A percentile compares a stretch with the other conserved stretches of the same genome.
Conservation (phyloP, 1,140 invertebrate genomes). For the Halictus rubicundus region DNA sequence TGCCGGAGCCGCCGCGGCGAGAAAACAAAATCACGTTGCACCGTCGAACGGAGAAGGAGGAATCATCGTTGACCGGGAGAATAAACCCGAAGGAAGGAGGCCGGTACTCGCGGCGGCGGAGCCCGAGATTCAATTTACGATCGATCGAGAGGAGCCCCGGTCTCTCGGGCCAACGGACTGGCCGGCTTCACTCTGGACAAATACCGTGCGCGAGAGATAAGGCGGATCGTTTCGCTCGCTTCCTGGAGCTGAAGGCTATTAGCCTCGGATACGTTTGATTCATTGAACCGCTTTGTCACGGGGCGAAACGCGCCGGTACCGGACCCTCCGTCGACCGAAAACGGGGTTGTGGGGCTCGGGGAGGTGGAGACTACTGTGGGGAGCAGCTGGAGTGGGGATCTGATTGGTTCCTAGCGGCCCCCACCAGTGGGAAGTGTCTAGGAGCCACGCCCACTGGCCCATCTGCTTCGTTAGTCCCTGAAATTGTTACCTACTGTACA, state of each 20-base stretch:
- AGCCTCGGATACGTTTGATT: conserved; percentile 52
- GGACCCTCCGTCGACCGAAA: too few relatives aligned
- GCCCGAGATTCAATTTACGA: conserved; percentile 64
- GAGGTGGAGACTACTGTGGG: too few relatives aligned
- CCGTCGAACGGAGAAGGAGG: conserved; percentile 35
- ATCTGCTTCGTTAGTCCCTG: too few relatives aligned
- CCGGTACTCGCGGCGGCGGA: conserved; percentile 50
- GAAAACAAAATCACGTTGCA: conserved; percentile 53
- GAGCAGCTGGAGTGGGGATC: too few relatives aligned
- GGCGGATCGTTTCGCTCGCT: conserved; percentile 57
- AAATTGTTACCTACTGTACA: too few relatives aligned
- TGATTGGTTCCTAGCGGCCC: too few relatives aligned
- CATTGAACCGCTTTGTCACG: conserved; percentile 56
- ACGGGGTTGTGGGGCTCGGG: too few relatives aligned
- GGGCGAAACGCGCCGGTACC: neutral
- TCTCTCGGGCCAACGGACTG: conserved; percentile 3
- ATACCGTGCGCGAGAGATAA: conserved; percentile 63
- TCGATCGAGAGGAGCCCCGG: conserved; percentile 42
- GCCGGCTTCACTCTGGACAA: conserved; percentile 58
- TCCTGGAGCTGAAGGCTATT: conserved; percentile 61
- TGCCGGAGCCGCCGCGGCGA: neutral
- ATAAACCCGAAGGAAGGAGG: conserved; percentile 29
- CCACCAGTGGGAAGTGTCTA: too few relatives aligned
- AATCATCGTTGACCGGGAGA: conserved; percentile 47
- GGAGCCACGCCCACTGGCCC: too few relatives aligned